Evolutionary conservation across 2,888 invertebrate genomes (phyloP), one percentile per base, ranked within the genome.

Genomic region (Drosophila niveifrons): DNA sequence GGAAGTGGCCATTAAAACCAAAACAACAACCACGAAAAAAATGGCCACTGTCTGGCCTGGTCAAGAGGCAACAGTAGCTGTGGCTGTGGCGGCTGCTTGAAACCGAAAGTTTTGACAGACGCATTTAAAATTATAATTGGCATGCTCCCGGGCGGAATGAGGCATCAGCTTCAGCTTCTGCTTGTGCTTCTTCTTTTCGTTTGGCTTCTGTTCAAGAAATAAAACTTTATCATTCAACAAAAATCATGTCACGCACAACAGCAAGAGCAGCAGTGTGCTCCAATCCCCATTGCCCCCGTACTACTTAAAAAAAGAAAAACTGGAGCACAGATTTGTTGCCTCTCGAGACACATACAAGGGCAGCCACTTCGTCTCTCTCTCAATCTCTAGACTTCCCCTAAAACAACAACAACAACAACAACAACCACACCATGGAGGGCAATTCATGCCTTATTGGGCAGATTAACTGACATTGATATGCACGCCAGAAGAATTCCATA

Each of bases 41-140:
- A 63, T 78, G 78, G 69, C 78, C 74, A 78, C 74, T 71, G 77
- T 77, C 36, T 13, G 39, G 18, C 51, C 65, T 43, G 71, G 50
- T 46, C 57, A 70, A 56, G 7, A 23, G 23, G 23, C 23, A 44
- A 28, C 59, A 58, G 50, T 53, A 50, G 71, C 53, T 15, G 39
- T 29, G 17, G 71, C 53, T 15, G 39, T 29, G 17, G 44, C 18
- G 51, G 11, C 52, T 44, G 44, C 31, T 10, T 56, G 72, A 80
- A 78, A 79, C 65, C 43, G 76, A 78, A 78, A 83, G 78, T 82
- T 88, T 88, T 88, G 88, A 89, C 88, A 86, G 86, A 74, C 85
- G 80, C 81, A 88, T 88, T 90, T 81, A 88, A 84, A 87, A 85
- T 83, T 87, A 82, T 89, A 90, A 90, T 90, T 90, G 89, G 87